Conservation (phyloP, 2,113 vertebrate genomes). For the Lynx canadensis region DNA sequence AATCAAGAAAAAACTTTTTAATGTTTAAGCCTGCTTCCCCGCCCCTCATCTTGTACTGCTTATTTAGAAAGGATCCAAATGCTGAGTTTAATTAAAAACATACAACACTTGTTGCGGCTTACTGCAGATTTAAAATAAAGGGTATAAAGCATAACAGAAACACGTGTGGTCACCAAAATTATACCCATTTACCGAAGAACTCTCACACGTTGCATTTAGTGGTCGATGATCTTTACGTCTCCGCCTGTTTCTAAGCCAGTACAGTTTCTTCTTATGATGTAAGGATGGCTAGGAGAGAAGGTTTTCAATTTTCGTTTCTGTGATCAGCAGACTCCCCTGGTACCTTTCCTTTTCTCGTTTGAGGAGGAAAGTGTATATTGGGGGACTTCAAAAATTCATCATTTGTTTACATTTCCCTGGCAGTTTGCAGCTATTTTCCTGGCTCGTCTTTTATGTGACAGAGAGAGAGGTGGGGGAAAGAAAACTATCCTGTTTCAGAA, state of each 20-base stretch:
- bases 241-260: neutral
- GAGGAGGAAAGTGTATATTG: neutral
- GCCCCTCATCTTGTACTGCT: neutral
- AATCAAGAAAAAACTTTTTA: neutral
- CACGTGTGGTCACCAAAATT: neutral
- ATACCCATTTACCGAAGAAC: too few relatives aligned
- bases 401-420: neutral
- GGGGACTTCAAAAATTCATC: neutral
- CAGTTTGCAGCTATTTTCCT: constrained; percentile 1
- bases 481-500: neutral
- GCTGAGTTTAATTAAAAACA: constrained; percentile 21
- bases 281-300: neutral
- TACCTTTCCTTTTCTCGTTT: neutral
- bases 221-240: neutral
- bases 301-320: neutral
- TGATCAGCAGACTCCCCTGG: neutral
- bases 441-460: neutral
- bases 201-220: fast-evolving
- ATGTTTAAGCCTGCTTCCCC: neutral
- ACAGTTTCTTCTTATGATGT: neutral
- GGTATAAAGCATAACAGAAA: neutral
- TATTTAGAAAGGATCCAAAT: neutral
- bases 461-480: neutral
- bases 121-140: neutral
- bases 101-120: neutral